These are phyloP conservation scores for Spodoptera litura DNA, from an alignment of 1,140 invertebrate genomes.

Conservation along the genomic window DNA sequence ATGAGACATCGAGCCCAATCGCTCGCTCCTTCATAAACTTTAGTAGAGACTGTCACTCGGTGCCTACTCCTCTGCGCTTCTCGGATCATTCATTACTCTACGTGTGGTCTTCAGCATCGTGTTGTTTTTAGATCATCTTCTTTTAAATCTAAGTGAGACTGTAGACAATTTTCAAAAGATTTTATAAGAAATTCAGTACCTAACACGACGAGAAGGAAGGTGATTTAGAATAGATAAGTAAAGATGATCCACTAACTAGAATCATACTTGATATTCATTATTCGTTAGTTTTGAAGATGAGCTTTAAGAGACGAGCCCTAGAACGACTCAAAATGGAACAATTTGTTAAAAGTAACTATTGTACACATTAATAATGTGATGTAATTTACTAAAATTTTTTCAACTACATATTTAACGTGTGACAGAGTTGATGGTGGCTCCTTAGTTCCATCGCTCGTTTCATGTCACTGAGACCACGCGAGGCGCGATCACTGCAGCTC, in stretches of 20 bases:
- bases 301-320: conserved; percentile 47
- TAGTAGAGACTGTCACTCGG: conserved; percentile 83
- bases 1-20: conserved; percentile 69
- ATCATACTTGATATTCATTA: conserved; percentile 40
- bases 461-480: conserved; percentile 45
- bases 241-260: conserved; percentile 61
- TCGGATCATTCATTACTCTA: conserved; percentile 63
- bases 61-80: conserved; percentile 79
- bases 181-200: conserved; percentile 15
- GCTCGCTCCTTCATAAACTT: conserved; percentile 75
- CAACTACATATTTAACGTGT: conserved; percentile 35
- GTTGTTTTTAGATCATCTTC: conserved; percentile 62
- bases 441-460: conserved; percentile 47
- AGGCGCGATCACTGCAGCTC: conserved; percentile 53
- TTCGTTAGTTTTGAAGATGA: conserved; percentile 46
- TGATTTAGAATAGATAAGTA: background rate
- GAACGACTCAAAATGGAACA: conserved; percentile 20
- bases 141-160: conserved; percentile 12
- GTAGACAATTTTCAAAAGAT: conserved; percentile 16
- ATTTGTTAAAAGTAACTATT: background rate
- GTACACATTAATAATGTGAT: conserved; percentile 22
- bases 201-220: conserved; percentile 1
- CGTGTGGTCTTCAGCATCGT: conserved; percentile 58
- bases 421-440: conserved; percentile 47
- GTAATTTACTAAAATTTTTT: conserved; percentile 18